Percentiles rank a stretch among this genome's conserved stretches.
phyloP scores from a whole-genome alignment of 2,113 vertebrate species.

The Rhagologus leucostigma region DNA sequence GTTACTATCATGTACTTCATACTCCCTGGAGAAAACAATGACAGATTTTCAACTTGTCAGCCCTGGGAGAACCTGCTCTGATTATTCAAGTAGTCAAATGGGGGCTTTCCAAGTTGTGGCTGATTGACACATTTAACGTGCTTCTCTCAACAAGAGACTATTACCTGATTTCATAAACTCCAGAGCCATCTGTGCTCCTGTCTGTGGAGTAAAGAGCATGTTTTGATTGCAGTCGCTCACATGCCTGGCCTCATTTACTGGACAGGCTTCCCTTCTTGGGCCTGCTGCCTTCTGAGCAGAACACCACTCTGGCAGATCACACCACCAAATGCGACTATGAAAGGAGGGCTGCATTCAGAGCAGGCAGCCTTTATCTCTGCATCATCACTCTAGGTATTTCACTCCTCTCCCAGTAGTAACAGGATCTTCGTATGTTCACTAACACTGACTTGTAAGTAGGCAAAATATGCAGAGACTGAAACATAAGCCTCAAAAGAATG shows the following conservation, averaged over 20 bases:
- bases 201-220: not conserved
- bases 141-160: not conserved
- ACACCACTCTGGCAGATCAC: not conserved
- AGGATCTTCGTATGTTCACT: not conserved
- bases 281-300: not conserved
- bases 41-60: not conserved
- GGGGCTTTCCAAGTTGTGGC: not conserved
- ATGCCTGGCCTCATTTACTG: not conserved
- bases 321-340: not conserved
- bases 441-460: not conserved
- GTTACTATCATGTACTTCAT: not conserved
- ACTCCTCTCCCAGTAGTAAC: not conserved
- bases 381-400: not conserved
- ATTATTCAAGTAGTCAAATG: not conserved
- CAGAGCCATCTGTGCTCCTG: slow-evolving; percentile 30
- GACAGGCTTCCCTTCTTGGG: not conserved
- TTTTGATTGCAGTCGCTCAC: not conserved
- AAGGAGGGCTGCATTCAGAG: not conserved
- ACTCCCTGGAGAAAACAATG: not conserved
- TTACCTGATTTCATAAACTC: slow-evolving; percentile 9
- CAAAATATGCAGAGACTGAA: not conserved
- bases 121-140: slow-evolving; percentile 1
- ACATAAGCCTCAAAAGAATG: not conserved
- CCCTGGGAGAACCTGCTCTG: not conserved
- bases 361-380: not conserved